These are phyloP conservation scores for Epinephelus awoara DNA, from an alignment of 2,797 vertebrate genomes.

Conservation along the genomic window DNA sequence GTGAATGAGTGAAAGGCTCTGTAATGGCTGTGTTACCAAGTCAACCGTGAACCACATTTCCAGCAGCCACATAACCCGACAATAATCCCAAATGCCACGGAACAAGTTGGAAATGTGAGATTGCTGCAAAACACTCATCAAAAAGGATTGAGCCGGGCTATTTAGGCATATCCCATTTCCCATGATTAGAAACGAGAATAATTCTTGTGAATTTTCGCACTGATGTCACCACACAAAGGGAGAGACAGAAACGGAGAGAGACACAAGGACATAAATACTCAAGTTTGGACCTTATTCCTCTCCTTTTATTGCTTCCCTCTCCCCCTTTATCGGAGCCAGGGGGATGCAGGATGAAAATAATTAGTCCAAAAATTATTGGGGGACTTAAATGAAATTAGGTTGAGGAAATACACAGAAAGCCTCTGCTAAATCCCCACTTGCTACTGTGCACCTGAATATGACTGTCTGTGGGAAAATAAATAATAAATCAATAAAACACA, in stretches of 20 bases:
- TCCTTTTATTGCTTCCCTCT: conserved; percentile 23
- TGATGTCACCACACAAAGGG: conserved; percentile 13
- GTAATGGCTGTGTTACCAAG: conserved; percentile 35
- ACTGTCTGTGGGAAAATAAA: conserved; percentile 1
- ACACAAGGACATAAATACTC: conserved; percentile 30
- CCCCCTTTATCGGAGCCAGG: conserved; percentile 21
- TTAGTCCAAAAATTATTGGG: conserved; percentile 38
- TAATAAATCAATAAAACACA: neutral
- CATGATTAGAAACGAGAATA: conserved; percentile 15
- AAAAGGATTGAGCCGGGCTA: conserved; percentile 11
- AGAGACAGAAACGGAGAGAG: neutral
- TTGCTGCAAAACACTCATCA: conserved; percentile 20
- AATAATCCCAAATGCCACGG: conserved; percentile 14
- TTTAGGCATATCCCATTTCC: conserved; percentile 21
- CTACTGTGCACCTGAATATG: neutral
- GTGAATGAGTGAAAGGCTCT: conserved; percentile 16
- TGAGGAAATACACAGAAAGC: conserved; percentile 22
- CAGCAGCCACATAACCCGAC: neutral
- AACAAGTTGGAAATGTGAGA: conserved; percentile 21
- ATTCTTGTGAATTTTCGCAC: neutral
- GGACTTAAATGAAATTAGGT: conserved; percentile 55
- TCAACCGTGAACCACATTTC: conserved; percentile 26
- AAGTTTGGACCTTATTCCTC: conserved; percentile 16
- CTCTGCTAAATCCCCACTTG: conserved; percentile 4
- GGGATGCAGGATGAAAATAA: conserved; percentile 39